These are phyloP conservation scores for Torymus texanus DNA, from an alignment of 2,888 invertebrate genomes.

Conservation along the genomic window DNA sequence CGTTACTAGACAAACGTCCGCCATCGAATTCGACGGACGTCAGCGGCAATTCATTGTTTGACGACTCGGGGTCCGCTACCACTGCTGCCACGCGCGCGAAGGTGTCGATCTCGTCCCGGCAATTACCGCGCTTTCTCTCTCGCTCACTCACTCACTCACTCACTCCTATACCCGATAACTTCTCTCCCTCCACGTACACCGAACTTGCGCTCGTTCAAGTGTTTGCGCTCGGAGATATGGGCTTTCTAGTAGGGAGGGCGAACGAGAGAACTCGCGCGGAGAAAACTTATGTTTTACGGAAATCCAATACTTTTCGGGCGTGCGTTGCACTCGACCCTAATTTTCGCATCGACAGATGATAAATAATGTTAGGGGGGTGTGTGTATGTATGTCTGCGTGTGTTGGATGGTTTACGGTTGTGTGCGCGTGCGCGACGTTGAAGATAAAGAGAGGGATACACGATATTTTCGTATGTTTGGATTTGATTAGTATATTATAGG, in stretches of 20 bases:
- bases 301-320: conserved; percentile 52
- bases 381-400: not conserved
- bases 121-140: conserved; percentile 42
- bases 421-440: not conserved
- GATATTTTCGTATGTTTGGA: conserved; percentile 45
- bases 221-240: conserved; percentile 38
- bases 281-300: conserved; percentile 55
- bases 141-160: not conserved
- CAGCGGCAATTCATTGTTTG: conserved; percentile 54
- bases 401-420: not conserved
- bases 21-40: conserved; percentile 13
- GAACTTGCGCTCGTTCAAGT: conserved; percentile 34
- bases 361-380: conserved; percentile 37
- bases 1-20: conserved; percentile 57
- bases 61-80: conserved; percentile 41
- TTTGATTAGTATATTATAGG: conserved; percentile 50
- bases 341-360: conserved; percentile 50
- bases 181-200: conserved; percentile 1
- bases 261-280: not conserved
- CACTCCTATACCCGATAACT: conserved; percentile 2
- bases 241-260: not conserved
- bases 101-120: conserved; percentile 52
- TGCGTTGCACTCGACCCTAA: conserved; percentile 35
- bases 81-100: conserved; percentile 30
- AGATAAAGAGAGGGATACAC: conserved; percentile 23